Evolutionary conservation across 2,888 invertebrate genomes (phyloP).

Genomic region (Xestia sexstrigata): DNA sequence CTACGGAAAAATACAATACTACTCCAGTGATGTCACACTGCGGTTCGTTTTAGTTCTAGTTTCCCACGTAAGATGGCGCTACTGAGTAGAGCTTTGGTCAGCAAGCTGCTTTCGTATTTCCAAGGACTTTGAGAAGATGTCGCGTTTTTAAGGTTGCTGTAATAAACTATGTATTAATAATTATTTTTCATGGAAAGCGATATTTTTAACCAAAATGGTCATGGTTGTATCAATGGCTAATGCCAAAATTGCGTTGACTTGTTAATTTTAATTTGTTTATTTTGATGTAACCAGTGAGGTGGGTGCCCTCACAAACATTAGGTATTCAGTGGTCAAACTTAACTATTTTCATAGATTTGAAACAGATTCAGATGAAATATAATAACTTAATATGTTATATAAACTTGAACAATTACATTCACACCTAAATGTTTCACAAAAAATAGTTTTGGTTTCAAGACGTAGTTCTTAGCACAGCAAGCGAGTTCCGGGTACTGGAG

Average conservation of each 20-base stretch:
- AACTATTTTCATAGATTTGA: background rate
- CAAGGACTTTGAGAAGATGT: conserved; percentile 52
- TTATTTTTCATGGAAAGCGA: background rate
- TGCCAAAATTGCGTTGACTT: background rate
- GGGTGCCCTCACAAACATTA: background rate
- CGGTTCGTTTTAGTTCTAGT: conserved; percentile 30
- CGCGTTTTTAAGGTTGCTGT: conserved; percentile 30
- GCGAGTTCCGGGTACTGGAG: background rate
- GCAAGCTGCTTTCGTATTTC: conserved; percentile 24
- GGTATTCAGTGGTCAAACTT: background rate
- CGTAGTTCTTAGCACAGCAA: background rate
- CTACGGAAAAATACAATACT: conserved; percentile 61
- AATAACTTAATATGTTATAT: background rate
- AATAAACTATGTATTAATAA: background rate
- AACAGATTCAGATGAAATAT: background rate
- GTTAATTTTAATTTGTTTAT: background rate
- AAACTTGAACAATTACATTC: background rate
- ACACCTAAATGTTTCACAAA: background rate
- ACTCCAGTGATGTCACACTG: background rate
- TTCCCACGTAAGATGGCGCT: conserved; percentile 57
- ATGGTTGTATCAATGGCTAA: background rate
- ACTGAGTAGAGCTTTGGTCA: conserved; percentile 8
- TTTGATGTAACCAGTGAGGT: background rate
- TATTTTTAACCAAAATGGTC: background rate
- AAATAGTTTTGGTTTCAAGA: background rate